Evolutionary conservation across 2,113 vertebrate species (phyloP), one percentile per base, ranked within the genome.

Genomic region (Rhinolophus sinicus): DNA sequence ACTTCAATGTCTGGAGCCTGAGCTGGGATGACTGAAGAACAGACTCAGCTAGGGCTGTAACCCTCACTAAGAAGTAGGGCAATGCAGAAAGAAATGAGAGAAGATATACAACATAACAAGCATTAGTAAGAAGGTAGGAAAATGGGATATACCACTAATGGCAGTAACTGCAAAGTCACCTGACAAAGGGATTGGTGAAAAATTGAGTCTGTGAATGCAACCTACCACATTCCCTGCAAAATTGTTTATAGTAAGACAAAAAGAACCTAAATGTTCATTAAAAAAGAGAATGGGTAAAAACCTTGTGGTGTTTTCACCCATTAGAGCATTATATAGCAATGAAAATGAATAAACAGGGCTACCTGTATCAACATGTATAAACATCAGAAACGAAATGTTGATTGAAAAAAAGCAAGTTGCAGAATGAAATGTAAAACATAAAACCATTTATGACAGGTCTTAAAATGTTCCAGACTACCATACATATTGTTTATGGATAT

Each of bases 361-460:
- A 12, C 65, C 22, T 30, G 21, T 11, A 21, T 65, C 11, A 69
- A n/a, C 15, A 28, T 26, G 22, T 4, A 54, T 56, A 60, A 95
- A 87, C 19, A 73, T 77, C 38, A 67, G 33, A 95, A 82, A 54
- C 0, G 5, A 88, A 90, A 62, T 9, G 47, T 28, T 81, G 72
- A 16, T 28, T 60, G 38, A 6, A 35, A 77, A 19, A 35, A 44
- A 87, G n/a, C 30, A 85, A 85, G 58, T 80, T 88, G 18, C 70
- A 88, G 73, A 80, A 88, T n/a, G 62, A 96, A 94, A 88, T 50
- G 38, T 72, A 82, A 47, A 89, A 7, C n/a, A 33, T 64, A 62
- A 93, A 89, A 62, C 15, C 13, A 18, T 50, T 80, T 88, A 56
- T 22, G 75, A 44, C 38, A 22, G 50, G 5, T 26, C 80, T 96